Base-by-base conservation (phyloP, 2,888 invertebrate genomes). In the Mythimna ferrago region DNA sequence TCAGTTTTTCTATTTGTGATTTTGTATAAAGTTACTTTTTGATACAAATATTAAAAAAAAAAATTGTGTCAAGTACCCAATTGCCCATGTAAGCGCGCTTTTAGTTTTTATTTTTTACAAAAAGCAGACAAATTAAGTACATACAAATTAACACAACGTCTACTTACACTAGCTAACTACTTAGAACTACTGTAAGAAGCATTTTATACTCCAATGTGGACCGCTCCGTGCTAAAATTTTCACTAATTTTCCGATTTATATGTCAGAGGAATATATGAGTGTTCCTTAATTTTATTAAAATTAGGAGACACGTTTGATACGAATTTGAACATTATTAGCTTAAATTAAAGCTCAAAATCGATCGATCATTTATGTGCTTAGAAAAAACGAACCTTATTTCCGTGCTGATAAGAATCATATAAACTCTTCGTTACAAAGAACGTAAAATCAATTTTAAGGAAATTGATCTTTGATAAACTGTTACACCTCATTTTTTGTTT, bases 41-140 rank as follows among this genome's bases (percentile, higher is more conserved):
- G 26, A 26, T 26, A 1, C 26, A 26, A 26, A 26, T 26, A 26
- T 26, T 26, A 26, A 26, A 26, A 26, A 26, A 26, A 26, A 26
- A 26, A 26, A 26, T 26, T 26, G 26, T 26, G 26, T 26, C 26
- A 26, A 26, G 26, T 26, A 26, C 26, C 26, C 26, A 26, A 38
- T 32, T 60, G 44, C 53, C 7, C 2, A 1, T 48, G 26, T 60
- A 19, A 60, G 53, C 38, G n/a, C 6, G 32, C 14, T 14, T 75
- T 38, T 69, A 16, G n/a, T n/a, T n/a, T 19, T 26, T 26, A 26
- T 48, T 48, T 48, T 48, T 19, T 19, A 41, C n/a, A 63, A 73
- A 56, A 65, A 69, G 82, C 76, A 63, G 26, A 16, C 41, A 61
- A 35, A 61, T 80, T 82, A 83, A 78, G 85, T 76, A 83, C 75